Evolutionary conservation across 2,113 vertebrate genomes (phyloP).

Genomic region (Macrotus californicus): DNA sequence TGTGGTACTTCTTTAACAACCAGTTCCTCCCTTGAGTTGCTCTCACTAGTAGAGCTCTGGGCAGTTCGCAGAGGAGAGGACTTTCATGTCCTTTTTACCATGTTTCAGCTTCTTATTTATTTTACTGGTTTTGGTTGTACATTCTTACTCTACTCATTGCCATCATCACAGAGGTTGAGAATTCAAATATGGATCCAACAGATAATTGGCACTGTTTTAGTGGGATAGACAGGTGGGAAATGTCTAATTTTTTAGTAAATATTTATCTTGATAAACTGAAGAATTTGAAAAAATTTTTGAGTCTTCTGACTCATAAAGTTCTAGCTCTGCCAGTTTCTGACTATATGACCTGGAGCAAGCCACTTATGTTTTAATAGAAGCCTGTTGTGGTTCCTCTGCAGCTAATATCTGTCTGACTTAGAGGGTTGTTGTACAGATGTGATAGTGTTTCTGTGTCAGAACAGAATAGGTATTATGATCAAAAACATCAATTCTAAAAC

Average conservation of each 20-base stretch:
- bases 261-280: neutral
- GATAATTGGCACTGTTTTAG: neutral
- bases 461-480: neutral
- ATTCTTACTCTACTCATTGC: neutral
- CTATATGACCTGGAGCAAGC: neutral
- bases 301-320: neutral
- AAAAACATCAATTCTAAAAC: neutral
- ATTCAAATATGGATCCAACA: slow-evolving; percentile 8
- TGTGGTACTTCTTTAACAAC: neutral
- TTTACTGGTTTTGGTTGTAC: neutral
- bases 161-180: neutral
- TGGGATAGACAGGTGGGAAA: neutral
- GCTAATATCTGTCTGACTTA: neutral
- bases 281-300: neutral
- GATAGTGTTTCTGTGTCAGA: neutral
- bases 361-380: neutral
- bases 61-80: neutral
- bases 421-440: neutral
- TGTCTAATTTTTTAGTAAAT: slow-evolving; percentile 28
- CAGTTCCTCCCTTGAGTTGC: neutral
- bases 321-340: neutral
- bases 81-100: neutral
- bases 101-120: neutral
- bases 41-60: slow-evolving; percentile 1
- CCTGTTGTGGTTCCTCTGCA: neutral